A percentile compares a stretch with the other conserved stretches of the same genome.
Evolutionary conservation across 1,140 invertebrate genomes (phyloP).

Genomic region (Parapsyche elsis): DNA sequence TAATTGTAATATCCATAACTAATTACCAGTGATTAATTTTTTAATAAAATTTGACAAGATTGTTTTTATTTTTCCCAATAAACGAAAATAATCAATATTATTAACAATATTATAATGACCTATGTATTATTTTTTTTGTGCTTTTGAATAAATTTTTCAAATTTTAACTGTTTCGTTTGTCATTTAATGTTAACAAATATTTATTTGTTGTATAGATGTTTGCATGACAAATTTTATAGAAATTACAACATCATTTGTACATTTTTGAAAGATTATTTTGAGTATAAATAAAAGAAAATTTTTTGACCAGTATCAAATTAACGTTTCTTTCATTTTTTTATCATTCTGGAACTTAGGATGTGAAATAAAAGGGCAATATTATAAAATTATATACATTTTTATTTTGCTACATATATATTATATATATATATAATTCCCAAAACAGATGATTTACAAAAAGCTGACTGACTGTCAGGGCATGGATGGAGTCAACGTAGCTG

Average conservation of each 20-base stretch:
- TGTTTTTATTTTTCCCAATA: too few relatives aligned
- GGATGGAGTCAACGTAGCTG: conserved; percentile 54
- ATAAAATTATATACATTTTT: conserved; percentile 56
- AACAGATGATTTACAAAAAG: conserved; percentile 32
- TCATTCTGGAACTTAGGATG: too few relatives aligned
- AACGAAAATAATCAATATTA: too few relatives aligned
- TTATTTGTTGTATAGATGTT: conserved; percentile 10
- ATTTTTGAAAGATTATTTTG: conserved; percentile 53
- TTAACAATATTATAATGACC: too few relatives aligned
- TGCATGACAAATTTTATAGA: conserved; percentile 28
- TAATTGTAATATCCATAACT: too few relatives aligned
- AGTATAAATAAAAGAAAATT: conserved; percentile 46
- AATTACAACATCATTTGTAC: conserved; percentile 42
- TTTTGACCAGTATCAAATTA: not conserved
- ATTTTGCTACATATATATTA: conserved; percentile 33
- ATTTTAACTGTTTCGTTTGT: not conserved
- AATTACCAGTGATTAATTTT: too few relatives aligned
- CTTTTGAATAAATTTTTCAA: conserved; percentile 15
- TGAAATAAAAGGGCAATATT: conserved; percentile 5
- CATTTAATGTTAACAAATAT: not conserved
- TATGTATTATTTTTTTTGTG: not conserved
- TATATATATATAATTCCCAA: conserved; percentile 24
- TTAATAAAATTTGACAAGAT: too few relatives aligned
- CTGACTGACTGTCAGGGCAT: conserved; percentile 41
- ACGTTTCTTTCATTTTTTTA: not conserved